phyloP scores from a whole-genome alignment of 1,140 invertebrate genomes.

The Drosophila grimshawi region DNA sequence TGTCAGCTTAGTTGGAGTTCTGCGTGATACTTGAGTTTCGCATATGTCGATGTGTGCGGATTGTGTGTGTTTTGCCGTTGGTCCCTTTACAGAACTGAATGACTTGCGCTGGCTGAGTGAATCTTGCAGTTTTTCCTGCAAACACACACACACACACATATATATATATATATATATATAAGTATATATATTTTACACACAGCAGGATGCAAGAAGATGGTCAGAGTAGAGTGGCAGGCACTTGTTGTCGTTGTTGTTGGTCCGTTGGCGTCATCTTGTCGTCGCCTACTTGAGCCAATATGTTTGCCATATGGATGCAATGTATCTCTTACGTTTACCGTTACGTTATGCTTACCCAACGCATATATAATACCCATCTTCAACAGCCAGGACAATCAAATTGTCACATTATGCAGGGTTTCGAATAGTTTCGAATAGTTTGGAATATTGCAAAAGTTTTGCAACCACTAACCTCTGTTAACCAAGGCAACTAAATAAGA shows the following conservation, averaged over 20 bases:
- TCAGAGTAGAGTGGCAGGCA: conserved; percentile 41
- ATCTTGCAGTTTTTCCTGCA: conserved; percentile 43
- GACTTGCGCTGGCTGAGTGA: conserved; percentile 46
- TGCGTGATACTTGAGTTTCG: conserved; percentile 51
- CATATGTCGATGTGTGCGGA: conserved; percentile 26
- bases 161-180: conserved; percentile 5
- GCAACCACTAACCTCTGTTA: neutral
- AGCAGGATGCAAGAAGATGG: conserved; percentile 57
- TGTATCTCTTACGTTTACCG: conserved; percentile 42
- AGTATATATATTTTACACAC: conserved; percentile 40
- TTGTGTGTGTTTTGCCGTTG: conserved; percentile 34
- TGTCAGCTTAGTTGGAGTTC: conserved; percentile 68
- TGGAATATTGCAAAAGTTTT: conserved; percentile 10
- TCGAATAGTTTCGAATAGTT: conserved; percentile 4
- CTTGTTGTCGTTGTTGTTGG: conserved; percentile 65
- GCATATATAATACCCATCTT: conserved; percentile 31
- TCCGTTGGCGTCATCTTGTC: conserved; percentile 44
- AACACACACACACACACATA: conserved; percentile 9
- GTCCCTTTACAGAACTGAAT: conserved; percentile 60
- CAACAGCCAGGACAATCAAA: conserved; percentile 27
- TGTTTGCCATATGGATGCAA: conserved; percentile 76
- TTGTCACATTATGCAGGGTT: conserved; percentile 27
- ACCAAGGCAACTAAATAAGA: neutral
- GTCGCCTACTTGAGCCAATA: conserved; percentile 64
- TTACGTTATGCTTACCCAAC: conserved; percentile 40